These are phyloP conservation scores for Propsilocerus akamusi DNA, from an alignment of 1,140 invertebrate species.

Conservation along the genomic window DNA sequence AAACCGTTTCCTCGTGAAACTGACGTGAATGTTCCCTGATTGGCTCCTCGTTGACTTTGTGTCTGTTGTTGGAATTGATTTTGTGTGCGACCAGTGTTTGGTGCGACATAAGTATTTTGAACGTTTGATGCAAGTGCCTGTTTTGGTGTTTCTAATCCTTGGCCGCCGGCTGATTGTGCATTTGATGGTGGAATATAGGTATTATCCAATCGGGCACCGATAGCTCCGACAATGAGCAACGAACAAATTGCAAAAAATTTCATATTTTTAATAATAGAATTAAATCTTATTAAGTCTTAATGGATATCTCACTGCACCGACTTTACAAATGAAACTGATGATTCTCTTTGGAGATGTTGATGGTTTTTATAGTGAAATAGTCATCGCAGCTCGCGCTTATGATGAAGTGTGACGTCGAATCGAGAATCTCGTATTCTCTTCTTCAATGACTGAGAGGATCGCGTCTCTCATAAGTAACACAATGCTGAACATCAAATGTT, in stretches of 20 bases:
- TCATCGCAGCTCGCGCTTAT: too few species aligned
- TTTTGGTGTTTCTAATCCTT: not conserved
- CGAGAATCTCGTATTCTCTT: not conserved
- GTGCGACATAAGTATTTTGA: not conserved
- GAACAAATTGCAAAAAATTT: not conserved
- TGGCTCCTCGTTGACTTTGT: not conserved
- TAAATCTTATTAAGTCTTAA: not conserved
- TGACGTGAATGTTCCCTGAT: not conserved
- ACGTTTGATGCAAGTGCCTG: not conserved
- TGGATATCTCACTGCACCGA: not conserved
- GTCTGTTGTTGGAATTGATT: not conserved
- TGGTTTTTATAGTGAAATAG: not conserved
- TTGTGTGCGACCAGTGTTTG: not conserved
- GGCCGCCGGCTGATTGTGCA: not conserved
- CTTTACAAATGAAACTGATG: not conserved
- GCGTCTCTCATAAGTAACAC: too few species aligned
- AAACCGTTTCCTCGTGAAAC: not conserved
- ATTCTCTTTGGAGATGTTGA: not conserved
- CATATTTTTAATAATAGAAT: not conserved
- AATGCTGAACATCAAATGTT: too few species aligned
- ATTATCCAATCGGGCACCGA: conserved; percentile 3
- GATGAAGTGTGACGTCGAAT: not conserved
- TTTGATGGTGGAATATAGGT: conserved; percentile 12
- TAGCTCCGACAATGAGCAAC: not conserved
- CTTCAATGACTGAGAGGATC: too few species aligned